Conservation (phyloP, 2,113 vertebrate genomes). For the Neolamprologus brichardi region DNA sequence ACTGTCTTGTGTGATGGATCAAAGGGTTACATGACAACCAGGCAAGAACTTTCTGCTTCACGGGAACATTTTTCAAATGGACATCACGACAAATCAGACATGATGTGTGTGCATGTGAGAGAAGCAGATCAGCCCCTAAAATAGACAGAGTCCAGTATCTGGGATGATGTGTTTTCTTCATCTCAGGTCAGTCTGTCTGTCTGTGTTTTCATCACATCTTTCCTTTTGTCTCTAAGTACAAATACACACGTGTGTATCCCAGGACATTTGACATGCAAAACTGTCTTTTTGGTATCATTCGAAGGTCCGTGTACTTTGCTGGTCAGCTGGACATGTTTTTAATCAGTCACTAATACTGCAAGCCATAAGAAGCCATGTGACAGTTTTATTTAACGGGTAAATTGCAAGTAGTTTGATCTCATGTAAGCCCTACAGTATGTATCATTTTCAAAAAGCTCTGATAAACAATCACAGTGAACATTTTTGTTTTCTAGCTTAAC, state of each 20-base stretch:
- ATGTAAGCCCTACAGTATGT: neutral
- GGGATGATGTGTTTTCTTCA: constrained; percentile 30
- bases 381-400: neutral
- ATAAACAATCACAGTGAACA: neutral
- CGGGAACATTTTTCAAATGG: constrained; percentile 36
- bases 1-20: constrained; percentile 46
- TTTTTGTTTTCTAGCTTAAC: neutral
- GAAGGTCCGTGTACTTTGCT: neutral
- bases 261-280: neutral
- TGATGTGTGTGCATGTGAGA: constrained; percentile 8
- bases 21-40: constrained; percentile 57
- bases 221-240: neutral
- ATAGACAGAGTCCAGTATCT: constrained; percentile 37
- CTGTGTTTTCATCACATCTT: constrained; percentile 18
- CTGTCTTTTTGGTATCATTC: neutral
- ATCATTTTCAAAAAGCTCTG: neutral
- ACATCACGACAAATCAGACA: constrained; percentile 1
- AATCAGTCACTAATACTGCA: neutral
- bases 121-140: neutral
- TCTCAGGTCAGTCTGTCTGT: constrained; percentile 25
- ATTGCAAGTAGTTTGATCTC: neutral
- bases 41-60: constrained; percentile 40
- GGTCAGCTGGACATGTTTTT: neutral
- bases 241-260: neutral
- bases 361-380: neutral